Conservation (phyloP, 2,888 invertebrate genomes). For the Pollenia labialis region DNA sequence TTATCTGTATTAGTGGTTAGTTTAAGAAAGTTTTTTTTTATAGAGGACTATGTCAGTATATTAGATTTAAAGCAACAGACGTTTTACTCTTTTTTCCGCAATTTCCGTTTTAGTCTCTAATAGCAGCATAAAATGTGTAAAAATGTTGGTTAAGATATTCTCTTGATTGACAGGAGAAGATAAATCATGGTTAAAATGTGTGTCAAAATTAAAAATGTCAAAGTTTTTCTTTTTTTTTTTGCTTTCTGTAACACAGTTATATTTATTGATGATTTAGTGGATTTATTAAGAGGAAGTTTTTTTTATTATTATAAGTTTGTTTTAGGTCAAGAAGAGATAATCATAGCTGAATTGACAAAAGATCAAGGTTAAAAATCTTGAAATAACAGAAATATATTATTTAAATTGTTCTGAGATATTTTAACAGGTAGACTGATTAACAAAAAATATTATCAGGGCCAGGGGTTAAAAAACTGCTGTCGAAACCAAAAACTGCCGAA, state of each 20-base stretch:
- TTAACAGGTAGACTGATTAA: too few relatives aligned
- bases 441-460: too few relatives aligned
- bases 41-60: neutral
- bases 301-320: too few relatives aligned
- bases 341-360: too few relatives aligned
- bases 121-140: conserved; percentile 44
- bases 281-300: neutral
- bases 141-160: conserved; percentile 26
- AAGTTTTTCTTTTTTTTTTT: neutral
- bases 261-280: conserved; percentile 4
- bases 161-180: conserved; percentile 55
- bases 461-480: too few relatives aligned
- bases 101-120: conserved; percentile 2
- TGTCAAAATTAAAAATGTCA: conserved; percentile 43
- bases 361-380: too few relatives aligned
- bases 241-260: neutral
- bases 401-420: too few relatives aligned
- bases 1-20: conserved; percentile 28
- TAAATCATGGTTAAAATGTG: conserved; percentile 52
- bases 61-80: conserved; percentile 44
- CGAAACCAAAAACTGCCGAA: too few relatives aligned
- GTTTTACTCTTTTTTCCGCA: conserved; percentile 6
- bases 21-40: conserved; percentile 33
- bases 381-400: too few relatives aligned
- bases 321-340: too few relatives aligned